These are phyloP conservation scores for Scolopax rusticola DNA, from an alignment of 2,797 vertebrate species.

Conservation along the genomic window DNA sequence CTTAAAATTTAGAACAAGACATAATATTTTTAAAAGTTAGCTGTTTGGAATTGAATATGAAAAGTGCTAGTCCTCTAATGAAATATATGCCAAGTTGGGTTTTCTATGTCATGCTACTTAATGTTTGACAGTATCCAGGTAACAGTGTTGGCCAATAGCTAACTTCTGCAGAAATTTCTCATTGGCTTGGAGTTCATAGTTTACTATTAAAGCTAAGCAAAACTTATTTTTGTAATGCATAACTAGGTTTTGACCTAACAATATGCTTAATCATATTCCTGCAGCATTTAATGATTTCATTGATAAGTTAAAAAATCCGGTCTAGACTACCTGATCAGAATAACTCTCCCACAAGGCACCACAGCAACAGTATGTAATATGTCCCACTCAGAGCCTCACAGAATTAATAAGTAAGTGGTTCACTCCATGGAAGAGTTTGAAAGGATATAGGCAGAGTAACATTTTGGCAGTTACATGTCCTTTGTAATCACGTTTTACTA, in stretches of 20 bases:
- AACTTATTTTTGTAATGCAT: neutral
- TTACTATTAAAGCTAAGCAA: neutral
- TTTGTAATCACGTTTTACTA: neutral
- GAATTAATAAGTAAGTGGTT: neutral
- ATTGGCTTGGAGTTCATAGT: neutral
- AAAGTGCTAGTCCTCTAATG: neutral
- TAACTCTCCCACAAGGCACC: neutral
- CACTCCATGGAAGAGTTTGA: neutral
- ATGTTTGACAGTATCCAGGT: neutral
- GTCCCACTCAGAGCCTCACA: neutral
- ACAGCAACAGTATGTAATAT: neutral
- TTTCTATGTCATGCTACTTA: neutral
- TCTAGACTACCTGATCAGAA: neutral
- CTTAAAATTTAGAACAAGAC: neutral
- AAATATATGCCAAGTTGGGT: neutral
- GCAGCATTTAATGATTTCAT: neutral
- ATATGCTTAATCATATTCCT: neutral
- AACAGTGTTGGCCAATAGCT: neutral
- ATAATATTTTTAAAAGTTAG: neutral
- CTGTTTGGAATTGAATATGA: neutral
- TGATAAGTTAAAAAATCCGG: neutral
- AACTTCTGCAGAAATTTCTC: neutral
- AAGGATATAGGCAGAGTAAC: neutral
- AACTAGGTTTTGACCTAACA: neutral
- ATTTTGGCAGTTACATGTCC: neutral